These are phyloP conservation scores for Rattus rattus DNA, from an alignment of 2,113 vertebrate genomes.

Conservation along the genomic window DNA sequence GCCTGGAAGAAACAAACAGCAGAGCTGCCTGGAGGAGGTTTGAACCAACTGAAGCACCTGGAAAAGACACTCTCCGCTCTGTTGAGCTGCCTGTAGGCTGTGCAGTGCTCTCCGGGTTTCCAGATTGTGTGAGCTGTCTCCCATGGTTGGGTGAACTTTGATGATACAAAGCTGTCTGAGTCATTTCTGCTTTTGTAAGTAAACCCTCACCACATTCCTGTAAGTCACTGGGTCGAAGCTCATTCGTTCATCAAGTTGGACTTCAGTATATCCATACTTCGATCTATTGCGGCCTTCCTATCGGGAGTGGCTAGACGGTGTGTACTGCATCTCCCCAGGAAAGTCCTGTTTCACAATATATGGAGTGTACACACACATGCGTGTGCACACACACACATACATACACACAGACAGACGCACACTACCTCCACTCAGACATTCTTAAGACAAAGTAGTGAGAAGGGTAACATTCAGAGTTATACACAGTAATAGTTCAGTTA, in stretches of 20 bases:
- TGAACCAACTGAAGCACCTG: neutral
- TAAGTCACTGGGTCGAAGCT: neutral
- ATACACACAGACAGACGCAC: neutral
- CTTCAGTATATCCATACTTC: neutral
- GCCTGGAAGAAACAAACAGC: neutral
- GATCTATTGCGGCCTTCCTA: neutral
- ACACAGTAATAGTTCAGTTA: neutral
- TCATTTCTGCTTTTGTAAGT: neutral
- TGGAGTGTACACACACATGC: neutral
- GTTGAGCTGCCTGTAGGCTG: neutral
- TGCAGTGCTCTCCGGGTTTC: neutral
- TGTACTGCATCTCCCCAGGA: neutral
- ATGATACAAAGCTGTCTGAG: neutral
- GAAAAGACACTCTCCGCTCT: neutral
- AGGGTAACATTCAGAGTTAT: neutral
- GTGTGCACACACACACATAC: neutral
- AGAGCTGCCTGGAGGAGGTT: neutral
- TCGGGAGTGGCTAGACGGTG: neutral
- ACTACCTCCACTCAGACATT: neutral
- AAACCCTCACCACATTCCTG: too few species aligned
- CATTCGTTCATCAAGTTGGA: neutral
- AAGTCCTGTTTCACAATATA: neutral
- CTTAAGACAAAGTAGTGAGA: neutral
- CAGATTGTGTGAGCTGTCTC: neutral
- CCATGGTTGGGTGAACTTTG: neutral